Evolutionary conservation across 2,888 invertebrate genomes (phyloP).

Genomic region (Agonum fuliginosum): DNA sequence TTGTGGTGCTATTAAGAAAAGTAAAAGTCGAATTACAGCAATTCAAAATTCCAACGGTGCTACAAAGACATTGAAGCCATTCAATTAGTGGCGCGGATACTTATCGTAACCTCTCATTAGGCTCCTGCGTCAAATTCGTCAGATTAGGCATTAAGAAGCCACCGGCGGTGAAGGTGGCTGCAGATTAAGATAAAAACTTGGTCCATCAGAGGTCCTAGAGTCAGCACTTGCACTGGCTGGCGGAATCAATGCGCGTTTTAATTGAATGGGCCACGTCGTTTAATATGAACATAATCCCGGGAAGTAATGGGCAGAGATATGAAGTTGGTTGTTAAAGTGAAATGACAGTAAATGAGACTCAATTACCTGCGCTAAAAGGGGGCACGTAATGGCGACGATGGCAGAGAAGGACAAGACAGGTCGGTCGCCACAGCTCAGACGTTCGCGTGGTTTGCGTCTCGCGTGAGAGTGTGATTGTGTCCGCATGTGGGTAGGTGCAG

Average conservation of each 20-base stretch:
- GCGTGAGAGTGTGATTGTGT: slow-evolving; percentile 24
- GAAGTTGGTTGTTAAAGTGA: slow-evolving; percentile 64
- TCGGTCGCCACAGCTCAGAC: neutral
- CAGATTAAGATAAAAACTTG: slow-evolving; percentile 49
- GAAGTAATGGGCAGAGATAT: slow-evolving; percentile 64
- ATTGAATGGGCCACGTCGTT: slow-evolving; percentile 61
- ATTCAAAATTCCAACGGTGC: slow-evolving; percentile 18
- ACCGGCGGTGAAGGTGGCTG: slow-evolving; percentile 30
- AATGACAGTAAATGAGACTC: slow-evolving; percentile 65
- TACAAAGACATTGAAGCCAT: neutral
- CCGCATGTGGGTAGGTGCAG: slow-evolving; percentile 29
- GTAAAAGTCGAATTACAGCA: slow-evolving; percentile 3
- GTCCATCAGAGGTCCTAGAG: slow-evolving; percentile 42
- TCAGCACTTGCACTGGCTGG: slow-evolving; percentile 28
- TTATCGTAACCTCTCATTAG: slow-evolving; percentile 34
- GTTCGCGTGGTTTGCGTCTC: neutral
- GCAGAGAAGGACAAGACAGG: slow-evolving; percentile 4
- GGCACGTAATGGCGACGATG: slow-evolving; percentile 54
- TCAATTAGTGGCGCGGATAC: slow-evolving; percentile 13
- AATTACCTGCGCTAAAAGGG: slow-evolving; percentile 64
- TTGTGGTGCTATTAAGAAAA: neutral
- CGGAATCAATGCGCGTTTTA: slow-evolving; percentile 59
- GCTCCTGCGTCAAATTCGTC: slow-evolving; percentile 20
- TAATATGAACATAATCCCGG: slow-evolving; percentile 59
- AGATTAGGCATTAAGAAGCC: slow-evolving; percentile 21